phyloP scores from a whole-genome alignment of 2,888 invertebrate genomes.

The Schizotus pectinicornis region DNA sequence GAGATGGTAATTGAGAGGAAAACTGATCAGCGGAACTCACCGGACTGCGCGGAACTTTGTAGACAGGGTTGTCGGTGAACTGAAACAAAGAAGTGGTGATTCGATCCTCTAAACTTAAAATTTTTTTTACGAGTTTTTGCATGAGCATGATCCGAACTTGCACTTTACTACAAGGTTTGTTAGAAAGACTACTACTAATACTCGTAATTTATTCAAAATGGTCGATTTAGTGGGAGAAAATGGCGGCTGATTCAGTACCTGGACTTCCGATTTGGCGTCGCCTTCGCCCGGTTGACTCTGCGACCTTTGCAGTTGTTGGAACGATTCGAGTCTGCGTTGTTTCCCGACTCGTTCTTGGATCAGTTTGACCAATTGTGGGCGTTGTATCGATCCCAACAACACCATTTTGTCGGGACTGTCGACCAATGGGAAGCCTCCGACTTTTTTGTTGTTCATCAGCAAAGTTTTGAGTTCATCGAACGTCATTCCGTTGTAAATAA shows the following conservation, averaged over 20 bases:
- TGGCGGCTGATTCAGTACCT: no score
- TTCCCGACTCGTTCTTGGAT: constrained; percentile 85
- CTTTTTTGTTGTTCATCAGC: constrained; percentile 68
- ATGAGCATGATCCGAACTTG: no score
- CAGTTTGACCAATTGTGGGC: constrained; percentile 81
- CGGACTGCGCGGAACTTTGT: background rate
- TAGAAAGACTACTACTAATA: no score
- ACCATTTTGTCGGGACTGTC: constrained; percentile 89
- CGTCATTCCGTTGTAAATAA: constrained; percentile 87
- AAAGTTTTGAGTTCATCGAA: constrained; percentile 84
- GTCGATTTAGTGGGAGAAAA: no score
- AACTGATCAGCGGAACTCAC: background rate
- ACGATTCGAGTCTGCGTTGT: constrained; percentile 64
- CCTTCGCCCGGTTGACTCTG: constrained; percentile 6
- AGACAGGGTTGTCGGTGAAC: constrained; percentile 16
- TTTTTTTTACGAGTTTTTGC: background rate
- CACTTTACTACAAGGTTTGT: no score
- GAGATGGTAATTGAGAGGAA: constrained; percentile 1
- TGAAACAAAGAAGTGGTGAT: constrained; percentile 3
- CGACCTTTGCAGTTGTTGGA: no score
- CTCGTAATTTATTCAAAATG: background rate
- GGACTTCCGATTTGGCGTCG: constrained; percentile 1
- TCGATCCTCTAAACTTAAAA: background rate
- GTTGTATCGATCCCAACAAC: constrained; percentile 88
- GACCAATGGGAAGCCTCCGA: constrained; percentile 88